Conservation (phyloP, 1,140 invertebrate species). For the Mercenaria mercenaria region DNA sequence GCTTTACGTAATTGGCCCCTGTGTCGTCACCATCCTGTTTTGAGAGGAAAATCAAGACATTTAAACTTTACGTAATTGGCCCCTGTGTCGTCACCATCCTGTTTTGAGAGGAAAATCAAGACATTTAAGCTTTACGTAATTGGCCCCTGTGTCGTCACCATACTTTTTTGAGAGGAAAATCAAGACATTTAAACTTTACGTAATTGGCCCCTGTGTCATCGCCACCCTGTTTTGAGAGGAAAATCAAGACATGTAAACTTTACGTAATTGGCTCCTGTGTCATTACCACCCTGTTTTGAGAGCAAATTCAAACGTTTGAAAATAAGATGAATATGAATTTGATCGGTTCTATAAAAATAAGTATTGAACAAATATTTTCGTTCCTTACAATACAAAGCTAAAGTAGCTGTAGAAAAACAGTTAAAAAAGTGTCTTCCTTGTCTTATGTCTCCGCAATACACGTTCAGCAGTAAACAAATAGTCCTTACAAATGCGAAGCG, state of each 20-base stretch:
- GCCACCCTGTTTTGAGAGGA: neutral
- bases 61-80: neutral
- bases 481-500: too few species aligned
- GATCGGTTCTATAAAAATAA: too few species aligned
- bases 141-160: neutral
- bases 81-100: neutral
- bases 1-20: neutral
- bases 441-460: too few species aligned
- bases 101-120: neutral
- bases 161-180: neutral
- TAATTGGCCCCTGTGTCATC: slow-evolving; percentile 2
- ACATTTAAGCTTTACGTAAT: neutral
- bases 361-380: too few species aligned
- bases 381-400: too few species aligned
- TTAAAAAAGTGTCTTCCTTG: too few species aligned
- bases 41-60: neutral
- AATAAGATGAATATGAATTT: too few species aligned
- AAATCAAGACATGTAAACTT: too few species aligned
- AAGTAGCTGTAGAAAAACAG: too few species aligned
- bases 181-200: neutral
- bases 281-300: neutral
- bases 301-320: too few species aligned
- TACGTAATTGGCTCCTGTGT: too few species aligned
- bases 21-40: neutral
- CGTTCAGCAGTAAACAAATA: too few species aligned